Base-by-base conservation (phyloP, 2,113 vertebrate species). In the Origma solitaria region DNA sequence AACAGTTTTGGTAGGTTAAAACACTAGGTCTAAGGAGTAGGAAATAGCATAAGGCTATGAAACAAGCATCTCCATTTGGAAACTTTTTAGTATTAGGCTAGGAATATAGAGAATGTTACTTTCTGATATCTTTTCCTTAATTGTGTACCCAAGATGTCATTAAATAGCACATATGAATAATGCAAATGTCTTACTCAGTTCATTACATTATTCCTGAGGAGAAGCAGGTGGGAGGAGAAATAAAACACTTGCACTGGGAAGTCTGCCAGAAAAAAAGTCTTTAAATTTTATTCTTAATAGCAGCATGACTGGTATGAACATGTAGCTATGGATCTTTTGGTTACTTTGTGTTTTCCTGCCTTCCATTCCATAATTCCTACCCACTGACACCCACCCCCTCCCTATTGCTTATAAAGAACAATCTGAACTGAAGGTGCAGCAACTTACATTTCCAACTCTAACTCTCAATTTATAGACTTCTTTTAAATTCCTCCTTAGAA, bases 161-260 rank as follows among this genome's bases (percentile, higher is more conserved):
- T 93, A 90, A 95, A 95, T 61, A 90, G 88, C 62, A 93, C 88
- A 82, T 78, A 94, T 86, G 90, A 95, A 96, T 93, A 96, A 97
- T 92, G 88, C 75, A 96, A 90, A 86, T 86, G 53, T 65, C 82
- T 94, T 93, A 66, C 75, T 95, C 71, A 81, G 87, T 95, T 94
- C 68, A 75, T 75, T 90, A 86, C 72, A 94, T 92, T 96, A 93
- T 90, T 97, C 76, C 49, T 94, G 82, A 95, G 53, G 82, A 95
- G 85, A 93, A 93, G 82, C 72, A 88, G 71, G 94, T 96, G 92
- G 95, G 96, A 93, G 90, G 85, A 90, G 88, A 97, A 96, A 93
- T 92, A 81, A 95, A 96, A 86, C 42, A 71, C 64, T 96, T 95
- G 83, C 64, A 86, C 68, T 15, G 72, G 73, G 64, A 93, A 88